Base-by-base conservation (phyloP, 1,140 invertebrate species). In the Drosophila hydei region DNA sequence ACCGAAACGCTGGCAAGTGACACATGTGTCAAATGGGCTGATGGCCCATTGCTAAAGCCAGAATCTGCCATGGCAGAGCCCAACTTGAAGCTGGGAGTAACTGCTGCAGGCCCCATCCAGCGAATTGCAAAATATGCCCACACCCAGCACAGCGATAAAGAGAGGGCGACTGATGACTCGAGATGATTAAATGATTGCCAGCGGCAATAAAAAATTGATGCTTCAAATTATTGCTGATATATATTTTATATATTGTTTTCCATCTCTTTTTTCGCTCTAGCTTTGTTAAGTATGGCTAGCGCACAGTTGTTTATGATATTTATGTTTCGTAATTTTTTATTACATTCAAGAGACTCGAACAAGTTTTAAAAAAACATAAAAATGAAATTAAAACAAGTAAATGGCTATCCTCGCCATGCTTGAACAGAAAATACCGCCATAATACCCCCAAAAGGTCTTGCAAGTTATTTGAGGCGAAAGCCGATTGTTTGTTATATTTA, bases 181-280 rank as follows among this genome's bases (percentile, higher is more conserved):
- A 88, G 83, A 87, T 88, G 81, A 87, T 87, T 87, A 87, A 87
- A 88, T 87, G 81, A 87, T 87, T 88, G 83, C 81, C 48, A 78
- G 75, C 55, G 38, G 75, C 75, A 88, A 88, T 87, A 87, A 88
- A 87, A 78, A 88, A 78, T 88, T 54, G 72, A 81, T 88, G 69
- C 54, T 59, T 85, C 77, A 75, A 87, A 85, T 87, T 85, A 85
- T 87, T 80, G 77, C 81, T 75, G 75, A 80, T 85, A 85, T 21
- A 38, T 51, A 59, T 51, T 36, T 21, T 19, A 21, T n/a, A 33
- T 16, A 50, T 23, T 43, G 42, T 21, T 43, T 19, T 19, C 8
- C 38, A 16, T 16, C 14, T 27, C 30, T 40, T 14, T 38, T 4
- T 16, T 14, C 27, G 6, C 30, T 3, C 18, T 14, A 14, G 30